Evolutionary conservation across 2,113 vertebrate species (phyloP).

Genomic region (Tenebrosternarchus preto): DNA sequence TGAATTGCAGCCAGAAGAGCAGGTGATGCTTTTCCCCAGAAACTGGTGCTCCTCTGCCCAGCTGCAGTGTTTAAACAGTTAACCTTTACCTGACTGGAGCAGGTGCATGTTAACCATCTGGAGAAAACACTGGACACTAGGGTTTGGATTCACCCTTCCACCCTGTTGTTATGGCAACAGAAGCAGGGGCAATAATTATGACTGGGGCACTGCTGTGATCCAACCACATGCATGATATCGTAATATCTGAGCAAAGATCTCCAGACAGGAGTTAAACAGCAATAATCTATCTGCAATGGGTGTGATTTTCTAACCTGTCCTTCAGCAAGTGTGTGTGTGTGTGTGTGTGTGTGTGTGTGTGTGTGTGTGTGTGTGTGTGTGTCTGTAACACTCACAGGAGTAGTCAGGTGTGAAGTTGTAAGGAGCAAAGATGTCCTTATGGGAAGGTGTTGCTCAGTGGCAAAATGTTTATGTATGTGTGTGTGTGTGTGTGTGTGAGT

Average conservation of each 20-base stretch:
- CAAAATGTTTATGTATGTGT: no score
- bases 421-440: slow-evolving; percentile 12
- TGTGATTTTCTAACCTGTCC: slow-evolving; percentile 8
- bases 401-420: slow-evolving; percentile 21
- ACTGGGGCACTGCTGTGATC: background rate
- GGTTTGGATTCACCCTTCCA: no score
- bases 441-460: slow-evolving; percentile 1
- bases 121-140: background rate
- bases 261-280: slow-evolving; percentile 6
- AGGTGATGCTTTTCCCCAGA: background rate
- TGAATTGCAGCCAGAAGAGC: slow-evolving; percentile 18
- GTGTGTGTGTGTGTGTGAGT: background rate
- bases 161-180: slow-evolving; percentile 17
- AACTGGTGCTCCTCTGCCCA: no score
- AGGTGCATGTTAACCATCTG: slow-evolving; percentile 16
- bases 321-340: slow-evolving; percentile 13
- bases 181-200: slow-evolving; percentile 3
- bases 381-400: background rate
- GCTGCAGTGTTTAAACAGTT: background rate
- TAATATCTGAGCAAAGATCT: slow-evolving; percentile 10
- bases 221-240: background rate
- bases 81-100: background rate
- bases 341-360: slow-evolving; percentile 12
- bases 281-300: slow-evolving; percentile 14
- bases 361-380: slow-evolving; percentile 19